Evolutionary conservation across 1,140 invertebrate genomes (phyloP).

Genomic region (Cylas formicarius): DNA sequence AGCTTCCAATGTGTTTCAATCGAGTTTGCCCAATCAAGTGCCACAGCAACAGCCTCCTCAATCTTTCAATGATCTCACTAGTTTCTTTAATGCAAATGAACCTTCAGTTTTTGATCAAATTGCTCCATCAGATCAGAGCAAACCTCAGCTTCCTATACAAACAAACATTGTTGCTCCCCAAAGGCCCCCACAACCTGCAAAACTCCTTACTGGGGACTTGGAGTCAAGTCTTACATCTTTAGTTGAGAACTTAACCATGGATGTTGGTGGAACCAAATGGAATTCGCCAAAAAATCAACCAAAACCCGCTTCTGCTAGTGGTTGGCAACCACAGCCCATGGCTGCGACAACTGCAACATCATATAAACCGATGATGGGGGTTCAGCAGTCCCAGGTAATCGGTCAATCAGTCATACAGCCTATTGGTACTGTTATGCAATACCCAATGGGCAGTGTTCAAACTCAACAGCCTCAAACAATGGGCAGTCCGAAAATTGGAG

Average conservation of each 20-base stretch:
- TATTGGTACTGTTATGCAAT: conserved; percentile 20
- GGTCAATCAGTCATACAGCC: conserved; percentile 41
- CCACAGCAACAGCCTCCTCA: conserved; percentile 12
- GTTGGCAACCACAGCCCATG: conserved; percentile 77
- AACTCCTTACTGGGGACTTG: conserved; percentile 82
- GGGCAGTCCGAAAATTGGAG: conserved; percentile 32
- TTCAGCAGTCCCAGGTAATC: conserved; percentile 28
- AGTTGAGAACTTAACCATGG: conserved; percentile 87
- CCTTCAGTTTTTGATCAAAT: conserved; percentile 59
- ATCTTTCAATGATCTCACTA: conserved; percentile 27
- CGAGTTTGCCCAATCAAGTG: conserved; percentile 17
- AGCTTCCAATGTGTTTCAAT: conserved; percentile 22
- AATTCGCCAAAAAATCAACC: conserved; percentile 82
- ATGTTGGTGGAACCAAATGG: conserved; percentile 68
- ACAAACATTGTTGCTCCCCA: conserved; percentile 42
- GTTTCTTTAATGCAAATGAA: conserved; percentile 35
- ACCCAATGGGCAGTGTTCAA: conserved; percentile 9
- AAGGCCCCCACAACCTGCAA: conserved; percentile 47
- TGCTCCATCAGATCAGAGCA: conserved; percentile 40
- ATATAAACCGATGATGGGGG: conserved; percentile 67
- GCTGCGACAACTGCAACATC: conserved; percentile 72
- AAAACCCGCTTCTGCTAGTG: conserved; percentile 53
- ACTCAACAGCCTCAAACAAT: conserved; percentile 25
- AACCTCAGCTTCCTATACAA: conserved; percentile 47
- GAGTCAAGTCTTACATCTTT: conserved; percentile 84